These are phyloP conservation scores for Perodicticus potto DNA, from an alignment of 2,797 vertebrate species.

Conservation along the genomic window DNA sequence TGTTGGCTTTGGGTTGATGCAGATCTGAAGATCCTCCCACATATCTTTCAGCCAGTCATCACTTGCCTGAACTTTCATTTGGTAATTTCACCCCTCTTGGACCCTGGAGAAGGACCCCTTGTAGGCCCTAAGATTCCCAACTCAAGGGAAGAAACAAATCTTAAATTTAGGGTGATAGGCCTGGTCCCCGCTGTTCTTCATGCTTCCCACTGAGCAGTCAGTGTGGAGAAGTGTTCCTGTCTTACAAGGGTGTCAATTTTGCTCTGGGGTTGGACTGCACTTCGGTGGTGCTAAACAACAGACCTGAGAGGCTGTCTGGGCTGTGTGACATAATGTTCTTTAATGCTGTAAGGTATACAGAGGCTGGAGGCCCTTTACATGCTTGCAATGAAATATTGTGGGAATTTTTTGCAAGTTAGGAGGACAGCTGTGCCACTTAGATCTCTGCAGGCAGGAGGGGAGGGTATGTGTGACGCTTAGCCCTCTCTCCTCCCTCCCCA, in stretches of 20 bases:
- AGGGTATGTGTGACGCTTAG: neutral
- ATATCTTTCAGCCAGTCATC: neutral
- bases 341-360: neutral
- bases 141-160: neutral
- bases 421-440: neutral
- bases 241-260: neutral
- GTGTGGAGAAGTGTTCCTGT: neutral
- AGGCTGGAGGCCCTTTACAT: neutral
- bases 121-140: neutral
- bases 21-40: neutral
- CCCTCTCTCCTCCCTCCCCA: neutral
- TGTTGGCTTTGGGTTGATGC: neutral
- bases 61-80: constrained; percentile 13
- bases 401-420: neutral
- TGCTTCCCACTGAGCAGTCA: neutral
- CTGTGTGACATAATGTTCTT: neutral
- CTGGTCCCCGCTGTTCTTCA: neutral
- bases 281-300: neutral
- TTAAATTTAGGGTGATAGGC: neutral
- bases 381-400: constrained; percentile 19
- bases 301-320: neutral
- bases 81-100: neutral
- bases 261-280: neutral
- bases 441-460: neutral
- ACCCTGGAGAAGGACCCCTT: neutral